Evolutionary conservation across 2,113 vertebrate species (phyloP).

Genomic region (Serilophus lunatus): DNA sequence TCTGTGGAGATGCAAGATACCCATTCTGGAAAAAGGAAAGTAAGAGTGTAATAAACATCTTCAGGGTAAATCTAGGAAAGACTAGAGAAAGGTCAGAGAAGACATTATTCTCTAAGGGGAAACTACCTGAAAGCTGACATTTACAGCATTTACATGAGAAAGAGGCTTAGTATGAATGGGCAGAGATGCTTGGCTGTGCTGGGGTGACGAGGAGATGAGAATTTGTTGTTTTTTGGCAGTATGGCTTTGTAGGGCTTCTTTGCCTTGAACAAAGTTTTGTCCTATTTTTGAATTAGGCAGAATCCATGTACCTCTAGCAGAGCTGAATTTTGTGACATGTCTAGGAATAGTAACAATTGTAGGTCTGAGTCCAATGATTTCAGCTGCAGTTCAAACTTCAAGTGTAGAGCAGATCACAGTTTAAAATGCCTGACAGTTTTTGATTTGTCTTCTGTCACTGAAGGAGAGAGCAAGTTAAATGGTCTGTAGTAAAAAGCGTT

Average conservation of each 20-base stretch:
- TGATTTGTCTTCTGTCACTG: constrained; percentile 31
- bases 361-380: neutral
- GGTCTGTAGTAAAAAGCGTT: neutral
- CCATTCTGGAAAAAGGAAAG: neutral
- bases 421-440: constrained; percentile 30
- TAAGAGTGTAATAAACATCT: neutral
- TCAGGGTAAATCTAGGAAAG: neutral
- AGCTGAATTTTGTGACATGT: neutral
- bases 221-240: neutral
- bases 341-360: constrained; percentile 26
- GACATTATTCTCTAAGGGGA: neutral
- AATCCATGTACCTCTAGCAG: neutral
- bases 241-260: neutral
- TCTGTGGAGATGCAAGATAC: neutral
- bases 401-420: neutral
- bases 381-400: constrained; percentile 20
- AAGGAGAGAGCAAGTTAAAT: constrained; percentile 43
- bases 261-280: neutral
- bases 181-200: neutral
- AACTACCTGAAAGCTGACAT: neutral
- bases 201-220: neutral
- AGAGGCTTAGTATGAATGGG: neutral
- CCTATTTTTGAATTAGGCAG: neutral
- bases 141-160: neutral
- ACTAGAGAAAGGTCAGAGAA: neutral